Base-by-base conservation (phyloP, 2,113 vertebrate species). In the Tichodroma muraria region DNA sequence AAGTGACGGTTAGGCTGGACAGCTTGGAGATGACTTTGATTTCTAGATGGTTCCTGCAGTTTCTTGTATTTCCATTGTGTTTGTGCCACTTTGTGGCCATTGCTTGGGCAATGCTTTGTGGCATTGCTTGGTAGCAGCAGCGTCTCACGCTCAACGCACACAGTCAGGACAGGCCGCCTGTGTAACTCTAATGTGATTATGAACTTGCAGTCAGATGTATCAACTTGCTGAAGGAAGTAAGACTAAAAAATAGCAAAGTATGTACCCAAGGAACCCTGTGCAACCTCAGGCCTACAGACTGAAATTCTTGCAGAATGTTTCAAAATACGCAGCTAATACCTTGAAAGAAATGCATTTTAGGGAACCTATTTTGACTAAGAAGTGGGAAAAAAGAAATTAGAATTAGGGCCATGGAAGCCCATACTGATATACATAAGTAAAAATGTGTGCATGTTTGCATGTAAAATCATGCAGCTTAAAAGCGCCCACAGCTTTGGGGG, bases 71-170 rank as follows among this genome's bases (percentile, higher is more conserved):
- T 66, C 56, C 54, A 0, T 30, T 60, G 59, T 31, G 9, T 30
- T 24, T 52, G 38, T 68, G 50, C 31, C 50, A 20, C 20, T 61
- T 1, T 4, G 8, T 11, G 44, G 53, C 19, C 57, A 28, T 13
- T 6, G 0, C n/a, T 50, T 50, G 38, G 42, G 24, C 35, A n/a
- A n/a, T n/a, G n/a, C n/a, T n/a, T n/a, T n/a, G n/a, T n/a, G n/a
- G n/a, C n/a, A 56, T 30, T 42, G 11, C 20, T 59, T 77, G 40
- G 7, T 42, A 28, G 13, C 3, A 3, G 23, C 5, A 50, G 38
- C 7, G 21, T 44, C 70, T 78, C 42, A 28, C 0, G 0, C 19
- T 27, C 12, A 3, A 85, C 38, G 31, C 37, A n/a, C 35, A 9
- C 4, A 9, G 30, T 25, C 63, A 57, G 56, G 47, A 35, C 30